These are phyloP conservation scores for Phallusia fumigata DNA, from an alignment of 23 tunicate genomes.

Conservation along the genomic window DNA sequence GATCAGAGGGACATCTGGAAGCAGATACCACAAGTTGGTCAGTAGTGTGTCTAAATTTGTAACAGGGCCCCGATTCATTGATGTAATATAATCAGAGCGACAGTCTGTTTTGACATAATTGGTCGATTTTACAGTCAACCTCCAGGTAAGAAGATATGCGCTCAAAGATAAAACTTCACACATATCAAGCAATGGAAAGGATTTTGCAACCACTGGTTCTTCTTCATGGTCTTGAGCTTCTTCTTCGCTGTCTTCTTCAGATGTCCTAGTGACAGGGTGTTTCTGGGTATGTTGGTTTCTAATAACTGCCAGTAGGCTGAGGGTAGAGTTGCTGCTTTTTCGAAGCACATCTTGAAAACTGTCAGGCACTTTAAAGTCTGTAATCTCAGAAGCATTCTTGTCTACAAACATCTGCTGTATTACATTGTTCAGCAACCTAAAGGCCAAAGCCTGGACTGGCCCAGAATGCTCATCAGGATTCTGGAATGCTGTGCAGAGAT, in stretches of 20 bases:
- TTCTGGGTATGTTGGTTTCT: background rate
- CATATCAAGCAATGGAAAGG: background rate
- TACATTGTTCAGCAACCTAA: background rate
- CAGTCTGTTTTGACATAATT: conserved; percentile 21
- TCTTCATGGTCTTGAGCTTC: background rate
- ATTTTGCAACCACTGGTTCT: background rate
- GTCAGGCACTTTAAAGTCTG: background rate
- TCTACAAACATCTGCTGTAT: background rate
- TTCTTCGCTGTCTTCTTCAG: background rate
- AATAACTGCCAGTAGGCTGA: background rate
- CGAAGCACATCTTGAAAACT: background rate
- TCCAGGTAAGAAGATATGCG: conserved; percentile 48
- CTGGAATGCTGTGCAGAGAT: conserved; percentile 19
- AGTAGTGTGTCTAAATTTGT: conserved; percentile 36
- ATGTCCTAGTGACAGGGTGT: background rate
- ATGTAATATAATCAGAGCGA: conserved; percentile 39
- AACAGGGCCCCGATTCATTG: conserved; percentile 10
- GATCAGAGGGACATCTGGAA: conserved; percentile 29
- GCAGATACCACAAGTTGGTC: conserved; percentile 29
- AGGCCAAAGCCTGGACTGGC: background rate
- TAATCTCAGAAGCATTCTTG: background rate
- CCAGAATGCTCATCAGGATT: background rate
- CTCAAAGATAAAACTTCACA: background rate
- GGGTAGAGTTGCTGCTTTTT: background rate
- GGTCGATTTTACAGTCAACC: conserved; percentile 20